Percentiles rank a stretch among this genome's conserved stretches.
Conservation (phyloP, 2,888 invertebrate species). For the Oxytorus armatus region DNA sequence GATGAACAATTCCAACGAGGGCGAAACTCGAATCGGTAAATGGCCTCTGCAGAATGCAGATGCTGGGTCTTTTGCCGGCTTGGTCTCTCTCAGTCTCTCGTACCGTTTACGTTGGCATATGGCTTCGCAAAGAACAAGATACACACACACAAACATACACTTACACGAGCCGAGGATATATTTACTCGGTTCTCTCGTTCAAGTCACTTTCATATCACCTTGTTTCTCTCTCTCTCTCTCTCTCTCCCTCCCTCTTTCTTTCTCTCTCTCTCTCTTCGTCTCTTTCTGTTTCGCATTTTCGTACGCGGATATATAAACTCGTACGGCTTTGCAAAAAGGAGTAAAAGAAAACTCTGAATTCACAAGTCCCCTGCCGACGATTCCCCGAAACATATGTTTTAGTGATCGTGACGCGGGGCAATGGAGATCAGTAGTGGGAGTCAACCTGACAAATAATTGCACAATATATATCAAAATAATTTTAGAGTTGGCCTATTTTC, state of each 20-base stretch:
- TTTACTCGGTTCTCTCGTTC: constrained; percentile 63
- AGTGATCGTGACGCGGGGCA: too few species aligned
- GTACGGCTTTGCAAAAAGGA: constrained; percentile 10
- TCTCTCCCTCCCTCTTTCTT: constrained; percentile 9
- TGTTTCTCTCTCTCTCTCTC: constrained; percentile 20
- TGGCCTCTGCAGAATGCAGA: constrained; percentile 77
- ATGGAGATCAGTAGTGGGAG: too few species aligned
- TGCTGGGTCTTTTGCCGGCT: constrained; percentile 49
- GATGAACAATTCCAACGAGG: constrained; percentile 65
- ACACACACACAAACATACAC: constrained; percentile 24
- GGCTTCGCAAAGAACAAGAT: constrained; percentile 5
- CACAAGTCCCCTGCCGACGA: too few species aligned
- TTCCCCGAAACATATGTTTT: too few species aligned
- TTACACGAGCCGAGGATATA: constrained; percentile 59
- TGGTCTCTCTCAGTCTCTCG: constrained; percentile 7
- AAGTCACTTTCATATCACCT: constrained; percentile 54
- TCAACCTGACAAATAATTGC: too few species aligned
- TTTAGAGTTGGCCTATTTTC: too few species aligned
- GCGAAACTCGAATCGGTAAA: constrained; percentile 73
- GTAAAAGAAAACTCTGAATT: too few species aligned
- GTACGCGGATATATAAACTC: constrained; percentile 36
- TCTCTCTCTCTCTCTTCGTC: neutral
- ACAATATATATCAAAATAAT: too few species aligned
- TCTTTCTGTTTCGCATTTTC: constrained; percentile 49
- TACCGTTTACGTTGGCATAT: constrained; percentile 14